Evolutionary conservation across 2,888 invertebrate species (phyloP).

Genomic region (Cephus pygmeus): DNA sequence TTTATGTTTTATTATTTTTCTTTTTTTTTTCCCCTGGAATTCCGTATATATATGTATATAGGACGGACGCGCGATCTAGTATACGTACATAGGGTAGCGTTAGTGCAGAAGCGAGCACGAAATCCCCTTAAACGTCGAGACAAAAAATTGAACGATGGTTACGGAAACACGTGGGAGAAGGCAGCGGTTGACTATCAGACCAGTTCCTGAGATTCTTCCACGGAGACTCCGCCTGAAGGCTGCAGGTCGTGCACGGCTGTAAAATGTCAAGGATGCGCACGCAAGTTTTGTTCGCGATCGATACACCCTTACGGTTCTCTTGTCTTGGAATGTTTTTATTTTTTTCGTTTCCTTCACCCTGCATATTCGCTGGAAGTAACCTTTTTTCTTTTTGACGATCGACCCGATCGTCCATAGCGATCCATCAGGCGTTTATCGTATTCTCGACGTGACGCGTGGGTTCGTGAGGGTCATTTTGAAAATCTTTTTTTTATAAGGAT

Average conservation of each 20-base stretch:
- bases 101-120: background rate
- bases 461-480: background rate
- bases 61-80: too few species aligned
- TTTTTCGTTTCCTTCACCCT: background rate
- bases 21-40: background rate
- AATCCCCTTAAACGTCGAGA: background rate
- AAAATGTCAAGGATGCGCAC: conserved; percentile 39
- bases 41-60: background rate
- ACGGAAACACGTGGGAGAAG: too few species aligned
- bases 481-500: background rate
- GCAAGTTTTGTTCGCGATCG: conserved; percentile 23
- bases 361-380: background rate
- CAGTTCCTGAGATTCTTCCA: too few species aligned
- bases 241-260: background rate
- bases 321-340: background rate
- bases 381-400: background rate
- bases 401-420: background rate
- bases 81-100: background rate
- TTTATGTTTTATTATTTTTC: background rate
- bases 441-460: background rate
- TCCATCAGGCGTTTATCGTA: background rate
- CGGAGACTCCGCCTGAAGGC: background rate
- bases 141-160: background rate
- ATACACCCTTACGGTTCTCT: conserved; percentile 22
- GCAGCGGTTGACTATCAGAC: background rate